Evolutionary conservation across 1,140 invertebrate genomes (phyloP).

Genomic region (Habropoda laboriosa): DNA sequence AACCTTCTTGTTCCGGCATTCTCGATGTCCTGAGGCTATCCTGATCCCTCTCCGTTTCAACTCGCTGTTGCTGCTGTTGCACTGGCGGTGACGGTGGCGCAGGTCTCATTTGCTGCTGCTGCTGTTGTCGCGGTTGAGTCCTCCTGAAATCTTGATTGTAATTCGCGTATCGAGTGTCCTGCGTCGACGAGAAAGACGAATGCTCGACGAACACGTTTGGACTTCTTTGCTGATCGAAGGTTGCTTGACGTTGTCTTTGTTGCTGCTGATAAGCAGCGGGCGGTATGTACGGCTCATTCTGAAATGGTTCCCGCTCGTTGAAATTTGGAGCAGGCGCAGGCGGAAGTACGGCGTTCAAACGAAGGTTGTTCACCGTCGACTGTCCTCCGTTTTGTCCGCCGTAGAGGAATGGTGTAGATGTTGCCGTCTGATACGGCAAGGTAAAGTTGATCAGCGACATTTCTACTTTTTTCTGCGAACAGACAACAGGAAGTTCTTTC

Average conservation of each 20-base stretch:
- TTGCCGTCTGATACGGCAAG: conserved; percentile 74
- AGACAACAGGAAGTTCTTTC: not conserved
- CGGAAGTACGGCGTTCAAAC: conserved; percentile 71
- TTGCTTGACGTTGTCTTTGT: conserved; percentile 56
- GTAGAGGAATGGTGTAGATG: conserved; percentile 72
- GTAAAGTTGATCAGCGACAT: conserved; percentile 78
- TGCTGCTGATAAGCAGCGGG: conserved; percentile 67
- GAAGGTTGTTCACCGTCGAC: conserved; percentile 69
- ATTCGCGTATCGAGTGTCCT: conserved; percentile 62
- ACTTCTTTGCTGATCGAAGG: conserved; percentile 48
- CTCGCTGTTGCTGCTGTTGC: conserved; percentile 19
- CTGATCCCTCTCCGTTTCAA: conserved; percentile 8
- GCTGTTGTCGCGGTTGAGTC: conserved; percentile 61
- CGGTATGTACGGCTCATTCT: conserved; percentile 71
- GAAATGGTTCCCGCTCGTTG: conserved; percentile 64
- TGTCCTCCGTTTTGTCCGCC: conserved; percentile 60
- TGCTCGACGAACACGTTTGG: conserved; percentile 52
- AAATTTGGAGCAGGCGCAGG: conserved; percentile 63
- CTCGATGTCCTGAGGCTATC: conserved; percentile 13
- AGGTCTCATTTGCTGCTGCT: conserved; percentile 57
- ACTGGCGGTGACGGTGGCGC: not conserved
- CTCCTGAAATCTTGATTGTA: conserved; percentile 69
- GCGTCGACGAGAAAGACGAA: conserved; percentile 61
- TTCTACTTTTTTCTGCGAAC: conserved; percentile 29
- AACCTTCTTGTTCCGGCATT: conserved; percentile 62